These are phyloP conservation scores for Idaea straminata DNA, from an alignment of 2,888 invertebrate genomes.

Conservation along the genomic window DNA sequence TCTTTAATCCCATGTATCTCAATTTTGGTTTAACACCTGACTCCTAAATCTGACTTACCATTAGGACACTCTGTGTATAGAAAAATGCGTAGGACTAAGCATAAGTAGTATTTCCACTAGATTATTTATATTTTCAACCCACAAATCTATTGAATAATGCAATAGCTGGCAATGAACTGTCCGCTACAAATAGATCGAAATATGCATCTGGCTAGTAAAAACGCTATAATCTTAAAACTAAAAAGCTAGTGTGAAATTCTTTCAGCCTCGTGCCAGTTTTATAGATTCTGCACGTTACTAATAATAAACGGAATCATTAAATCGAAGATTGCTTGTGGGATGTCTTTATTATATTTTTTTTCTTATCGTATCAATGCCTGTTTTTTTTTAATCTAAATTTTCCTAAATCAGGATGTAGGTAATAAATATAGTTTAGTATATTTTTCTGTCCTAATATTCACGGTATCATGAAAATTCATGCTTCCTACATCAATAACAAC, in stretches of 20 bases:
- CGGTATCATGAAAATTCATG: background rate
- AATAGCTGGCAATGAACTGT: slow-evolving; percentile 6
- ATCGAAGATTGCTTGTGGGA: slow-evolving; percentile 17
- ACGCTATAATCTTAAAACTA: slow-evolving; percentile 17
- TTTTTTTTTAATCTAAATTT: too few species aligned
- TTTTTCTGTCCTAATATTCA: background rate
- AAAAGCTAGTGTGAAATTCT: slow-evolving; percentile 30
- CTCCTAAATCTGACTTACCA: too few species aligned
- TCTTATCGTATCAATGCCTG: too few species aligned
- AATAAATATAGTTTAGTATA: too few species aligned
- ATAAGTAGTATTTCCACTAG: slow-evolving; percentile 7
- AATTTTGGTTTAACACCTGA: too few species aligned
- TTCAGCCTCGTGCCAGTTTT: slow-evolving; percentile 53
- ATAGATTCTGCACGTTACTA: slow-evolving; percentile 41
- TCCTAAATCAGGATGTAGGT: too few species aligned
- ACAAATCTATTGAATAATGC: slow-evolving; percentile 8
- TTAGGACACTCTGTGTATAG: background rate
- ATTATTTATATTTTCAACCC: slow-evolving; percentile 5
- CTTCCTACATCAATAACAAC: background rate
- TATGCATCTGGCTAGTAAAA: background rate
- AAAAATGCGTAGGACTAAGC: background rate
- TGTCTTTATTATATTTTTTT: slow-evolving; percentile 8
- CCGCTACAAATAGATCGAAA: background rate
- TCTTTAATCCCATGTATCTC: too few species aligned
- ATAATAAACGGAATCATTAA: slow-evolving; percentile 42